phyloP scores from a whole-genome alignment of 1,140 invertebrate species.

The Solenopsis fugax region DNA sequence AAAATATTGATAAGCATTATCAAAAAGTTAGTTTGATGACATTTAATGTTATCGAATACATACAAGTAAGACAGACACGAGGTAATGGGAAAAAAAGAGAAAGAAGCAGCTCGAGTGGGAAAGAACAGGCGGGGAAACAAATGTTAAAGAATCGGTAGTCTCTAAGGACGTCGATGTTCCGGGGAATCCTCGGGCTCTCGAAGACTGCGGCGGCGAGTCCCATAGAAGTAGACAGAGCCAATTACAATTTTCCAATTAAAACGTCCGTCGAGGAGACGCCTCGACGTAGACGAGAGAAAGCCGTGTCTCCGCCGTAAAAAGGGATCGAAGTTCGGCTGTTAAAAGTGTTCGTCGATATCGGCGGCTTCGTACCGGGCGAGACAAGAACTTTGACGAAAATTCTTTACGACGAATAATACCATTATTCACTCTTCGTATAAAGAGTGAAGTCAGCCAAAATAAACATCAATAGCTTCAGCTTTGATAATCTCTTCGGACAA shows the following conservation, averaged over 20 bases:
- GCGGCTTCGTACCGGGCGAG: neutral
- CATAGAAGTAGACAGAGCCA: conserved; percentile 71
- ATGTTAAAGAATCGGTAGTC: conserved; percentile 48
- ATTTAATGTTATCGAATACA: neutral
- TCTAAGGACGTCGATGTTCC: conserved; percentile 57
- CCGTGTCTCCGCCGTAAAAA: conserved; percentile 29
- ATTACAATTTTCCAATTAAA: conserved; percentile 82
- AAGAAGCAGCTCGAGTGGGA: neutral
- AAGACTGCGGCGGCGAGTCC: conserved; percentile 38
- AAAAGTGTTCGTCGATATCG: conserved; percentile 11
- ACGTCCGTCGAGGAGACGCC: conserved; percentile 70
- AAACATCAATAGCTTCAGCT: too few species aligned
- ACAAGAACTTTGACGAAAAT: conserved; percentile 35
- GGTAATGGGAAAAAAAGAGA: conserved; percentile 46
- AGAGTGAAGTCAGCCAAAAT: neutral
- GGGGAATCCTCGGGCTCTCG: conserved; percentile 59
- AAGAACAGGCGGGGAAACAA: conserved; percentile 35
- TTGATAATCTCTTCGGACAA: neutral
- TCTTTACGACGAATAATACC: conserved; percentile 12
- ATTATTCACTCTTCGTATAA: neutral
- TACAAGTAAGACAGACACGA: neutral
- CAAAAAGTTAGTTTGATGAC: neutral
- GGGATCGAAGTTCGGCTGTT: conserved; percentile 61
- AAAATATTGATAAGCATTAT: neutral
- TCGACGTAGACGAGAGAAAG: conserved; percentile 56